phyloP scores from a whole-genome alignment of 2,113 vertebrate species.

The Ailuropoda melanoleuca region DNA sequence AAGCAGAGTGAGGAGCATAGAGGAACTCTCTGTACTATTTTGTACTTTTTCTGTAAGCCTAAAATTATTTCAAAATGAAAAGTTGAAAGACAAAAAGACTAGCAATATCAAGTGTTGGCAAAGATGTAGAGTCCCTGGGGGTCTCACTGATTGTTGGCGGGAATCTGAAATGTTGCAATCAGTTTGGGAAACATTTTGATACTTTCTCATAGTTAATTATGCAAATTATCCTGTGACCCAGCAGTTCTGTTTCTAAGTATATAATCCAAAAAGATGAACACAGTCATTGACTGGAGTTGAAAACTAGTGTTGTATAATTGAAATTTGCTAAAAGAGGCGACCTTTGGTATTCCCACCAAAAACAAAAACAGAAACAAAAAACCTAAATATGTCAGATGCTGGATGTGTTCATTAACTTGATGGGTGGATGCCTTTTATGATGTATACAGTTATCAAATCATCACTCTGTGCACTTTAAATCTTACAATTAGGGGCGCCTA shows the following conservation, averaged over 20 bases:
- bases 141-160: not conserved
- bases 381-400: too few relatives aligned
- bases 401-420: not conserved
- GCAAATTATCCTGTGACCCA: not conserved
- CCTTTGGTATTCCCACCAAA: not conserved
- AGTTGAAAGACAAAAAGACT: not conserved
- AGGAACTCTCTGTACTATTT: not conserved
- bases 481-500: too few relatives aligned
- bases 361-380: not conserved
- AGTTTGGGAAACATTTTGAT: not conserved
- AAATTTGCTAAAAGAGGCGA: not conserved
- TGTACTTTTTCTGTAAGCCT: not conserved
- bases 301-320: not conserved
- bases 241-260: not conserved
- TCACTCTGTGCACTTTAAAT: not conserved
- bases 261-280: not conserved
- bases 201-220: not conserved
- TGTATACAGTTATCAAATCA: not conserved
- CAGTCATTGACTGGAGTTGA: not conserved
- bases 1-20: not conserved
- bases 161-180: not conserved
- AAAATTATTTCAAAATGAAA: not conserved
- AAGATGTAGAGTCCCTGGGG: not conserved
- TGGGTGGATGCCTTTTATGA: not conserved
- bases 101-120: not conserved